phyloP scores from a whole-genome alignment of 2,888 invertebrate species.

The Lasioglossum lativentre region DNA sequence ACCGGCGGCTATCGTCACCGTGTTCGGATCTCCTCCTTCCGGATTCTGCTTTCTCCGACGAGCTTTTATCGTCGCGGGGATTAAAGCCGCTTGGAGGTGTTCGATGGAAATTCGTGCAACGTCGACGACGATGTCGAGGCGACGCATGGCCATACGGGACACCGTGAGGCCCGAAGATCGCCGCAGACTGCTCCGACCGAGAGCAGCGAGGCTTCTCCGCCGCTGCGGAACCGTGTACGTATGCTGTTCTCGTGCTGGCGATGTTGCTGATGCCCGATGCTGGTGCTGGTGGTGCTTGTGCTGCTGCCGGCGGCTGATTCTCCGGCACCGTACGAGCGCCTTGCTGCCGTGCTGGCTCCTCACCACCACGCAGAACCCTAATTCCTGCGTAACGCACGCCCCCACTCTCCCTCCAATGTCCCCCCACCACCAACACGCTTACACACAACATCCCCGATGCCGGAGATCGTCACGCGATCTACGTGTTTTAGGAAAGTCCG shows the following conservation, averaged over 20 bases:
- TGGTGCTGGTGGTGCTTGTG: conserved; percentile 29
- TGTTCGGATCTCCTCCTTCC: background rate
- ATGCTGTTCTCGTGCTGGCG: conserved; percentile 31
- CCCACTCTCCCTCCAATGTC: conserved; percentile 68
- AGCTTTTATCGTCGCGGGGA: background rate
- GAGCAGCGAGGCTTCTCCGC: conserved; percentile 62
- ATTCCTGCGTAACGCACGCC: conserved; percentile 75
- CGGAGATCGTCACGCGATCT: conserved; percentile 57
- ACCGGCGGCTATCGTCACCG: background rate
- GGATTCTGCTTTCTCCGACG: background rate
- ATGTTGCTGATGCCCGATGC: conserved; percentile 4
- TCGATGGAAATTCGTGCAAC: conserved; percentile 22
- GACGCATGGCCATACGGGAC: conserved; percentile 78
- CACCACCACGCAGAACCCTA: conserved; percentile 74
- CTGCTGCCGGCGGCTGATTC: conserved; percentile 54
- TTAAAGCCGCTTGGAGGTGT: conserved; percentile 5
- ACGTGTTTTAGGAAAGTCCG: conserved; percentile 18
- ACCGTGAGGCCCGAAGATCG: conserved; percentile 73
- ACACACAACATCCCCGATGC: conserved; percentile 63
- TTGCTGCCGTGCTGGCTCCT: conserved; percentile 44
- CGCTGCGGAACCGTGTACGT: conserved; percentile 55
- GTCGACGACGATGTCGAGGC: conserved; percentile 42
- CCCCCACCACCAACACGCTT: conserved; percentile 66
- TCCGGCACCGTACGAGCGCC: conserved; percentile 54
- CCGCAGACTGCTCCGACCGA: conserved; percentile 69